Evolutionary conservation across 2,113 vertebrate species (phyloP), one percentile per base, ranked within the genome.

Genomic region (Sylvia atricapilla): DNA sequence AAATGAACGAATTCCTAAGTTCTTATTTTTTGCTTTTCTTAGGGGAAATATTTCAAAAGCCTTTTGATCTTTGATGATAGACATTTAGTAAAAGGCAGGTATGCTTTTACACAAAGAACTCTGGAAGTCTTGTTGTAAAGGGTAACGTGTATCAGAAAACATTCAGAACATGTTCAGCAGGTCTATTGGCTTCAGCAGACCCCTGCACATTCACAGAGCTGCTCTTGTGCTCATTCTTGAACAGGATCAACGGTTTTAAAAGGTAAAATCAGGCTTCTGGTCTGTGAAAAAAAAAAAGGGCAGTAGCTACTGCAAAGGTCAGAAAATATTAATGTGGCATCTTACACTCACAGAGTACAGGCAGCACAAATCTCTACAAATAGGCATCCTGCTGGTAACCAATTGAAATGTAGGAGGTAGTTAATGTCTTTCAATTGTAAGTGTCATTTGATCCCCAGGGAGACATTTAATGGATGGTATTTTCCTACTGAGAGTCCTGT

Each of bases 381-480:
- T 58, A 92, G 94, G 91, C 25, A 1, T 94, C 95, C 95, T 89
- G 87, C 95, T 96, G 93, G 53, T 62, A 90, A 70, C 87, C 87
- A 74, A 64, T 74, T 90, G 89, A 84, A 80, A 87, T 73, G 77
- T 63, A 94, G 93, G 75, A 89, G 67, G 43, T 83, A 91, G 90
- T 88, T 89, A 90, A 63, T 58, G 69, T 88, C 72, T 96, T 91
- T 94, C 93, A 84, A 67, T 84, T 96, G 68, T 89, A 76, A 90
- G 89, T 90, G 95, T 90, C 95, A 84, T 84, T 95, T 91, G 75
- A 91, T 94, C 89, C 89, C 94, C 53, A 89, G 72, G 95, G 96
- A 94, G 86, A 73, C 59, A 87, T 91, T 94, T 94, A 96, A 94
- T 87, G 72, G 92, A 83, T 93, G 90, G 17, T 87, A 84, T 94